Evolutionary conservation across 2,797 vertebrate genomes (phyloP).

Genomic region (Leptodactylus fallax): DNA sequence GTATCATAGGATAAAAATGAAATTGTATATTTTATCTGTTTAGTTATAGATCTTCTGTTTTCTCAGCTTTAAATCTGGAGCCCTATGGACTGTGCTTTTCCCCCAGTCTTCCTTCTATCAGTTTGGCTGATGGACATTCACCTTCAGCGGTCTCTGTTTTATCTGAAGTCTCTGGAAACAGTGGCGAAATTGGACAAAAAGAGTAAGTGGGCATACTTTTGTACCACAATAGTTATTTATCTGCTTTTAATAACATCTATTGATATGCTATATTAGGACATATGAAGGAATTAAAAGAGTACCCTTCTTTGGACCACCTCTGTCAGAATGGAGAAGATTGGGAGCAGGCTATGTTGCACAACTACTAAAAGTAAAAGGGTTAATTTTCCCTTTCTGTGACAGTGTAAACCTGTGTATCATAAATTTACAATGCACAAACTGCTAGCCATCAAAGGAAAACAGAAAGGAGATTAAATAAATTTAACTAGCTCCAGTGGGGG

Average conservation of each 20-base stretch:
- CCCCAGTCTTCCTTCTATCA: constrained; percentile 82
- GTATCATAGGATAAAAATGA: too few relatives aligned
- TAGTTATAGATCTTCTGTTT: not conserved
- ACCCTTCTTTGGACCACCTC: not conserved
- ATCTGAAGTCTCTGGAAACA: constrained; percentile 89
- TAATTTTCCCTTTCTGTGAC: too few relatives aligned
- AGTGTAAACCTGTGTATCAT: too few relatives aligned
- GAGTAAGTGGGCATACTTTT: constrained; percentile 79
- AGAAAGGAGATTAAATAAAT: too few relatives aligned
- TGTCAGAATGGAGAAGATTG: too few relatives aligned
- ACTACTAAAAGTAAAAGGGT: too few relatives aligned
- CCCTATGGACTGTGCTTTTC: constrained; percentile 89
- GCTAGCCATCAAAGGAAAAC: too few relatives aligned
- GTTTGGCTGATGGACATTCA: constrained; percentile 87
- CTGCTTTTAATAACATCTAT: not conserved
- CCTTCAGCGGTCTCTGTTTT: constrained; percentile 88
- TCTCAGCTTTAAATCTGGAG: constrained; percentile 89
- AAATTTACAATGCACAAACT: too few relatives aligned
- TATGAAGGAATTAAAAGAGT: not conserved
- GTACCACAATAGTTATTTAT: too few relatives aligned
- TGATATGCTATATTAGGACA: not conserved
- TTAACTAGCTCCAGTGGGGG: too few relatives aligned
- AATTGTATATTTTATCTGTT: not conserved
- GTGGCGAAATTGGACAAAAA: constrained; percentile 82
- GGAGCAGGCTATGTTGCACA: too few relatives aligned